A percentile compares a stretch with the other conserved stretches of the same genome.
Conservation (phyloP, 2,888 invertebrate genomes). For the Antheraea yamamai region DNA sequence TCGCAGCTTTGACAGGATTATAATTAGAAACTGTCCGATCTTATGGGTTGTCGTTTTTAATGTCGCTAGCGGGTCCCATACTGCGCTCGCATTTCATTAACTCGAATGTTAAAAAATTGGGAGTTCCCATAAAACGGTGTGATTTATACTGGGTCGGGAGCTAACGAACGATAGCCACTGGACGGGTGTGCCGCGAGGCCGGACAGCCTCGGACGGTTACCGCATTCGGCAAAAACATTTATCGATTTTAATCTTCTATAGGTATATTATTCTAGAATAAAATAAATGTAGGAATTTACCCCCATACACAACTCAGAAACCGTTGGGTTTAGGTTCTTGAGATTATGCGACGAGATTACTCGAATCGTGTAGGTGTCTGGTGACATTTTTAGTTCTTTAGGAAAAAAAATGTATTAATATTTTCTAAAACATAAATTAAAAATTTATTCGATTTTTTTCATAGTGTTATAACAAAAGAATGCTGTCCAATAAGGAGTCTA, state of each 20-base stretch:
- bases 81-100: slow-evolving; percentile 82
- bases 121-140: slow-evolving; percentile 76
- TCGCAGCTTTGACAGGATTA: slow-evolving; percentile 80
- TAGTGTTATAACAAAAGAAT: background rate
- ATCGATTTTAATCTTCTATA: slow-evolving; percentile 16
- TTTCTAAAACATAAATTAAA: background rate
- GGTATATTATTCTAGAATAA: background rate
- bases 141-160: slow-evolving; percentile 79
- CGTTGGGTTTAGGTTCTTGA: background rate
- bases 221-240: slow-evolving; percentile 25
- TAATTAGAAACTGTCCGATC: slow-evolving; percentile 80
- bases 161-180: slow-evolving; percentile 74
- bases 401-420: background rate
- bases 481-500: background rate
- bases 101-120: slow-evolving; percentile 72
- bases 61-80: slow-evolving; percentile 80
- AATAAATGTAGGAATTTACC: background rate
- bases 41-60: slow-evolving; percentile 79
- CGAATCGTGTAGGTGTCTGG: background rate
- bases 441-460: background rate
- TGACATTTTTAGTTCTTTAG: background rate
- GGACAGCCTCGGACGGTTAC: slow-evolving; percentile 21
- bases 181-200: slow-evolving; percentile 43
- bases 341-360: background rate
- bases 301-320: background rate